Conservation (phyloP, 2,888 invertebrate genomes). For the Lithophane ornitopus region DNA sequence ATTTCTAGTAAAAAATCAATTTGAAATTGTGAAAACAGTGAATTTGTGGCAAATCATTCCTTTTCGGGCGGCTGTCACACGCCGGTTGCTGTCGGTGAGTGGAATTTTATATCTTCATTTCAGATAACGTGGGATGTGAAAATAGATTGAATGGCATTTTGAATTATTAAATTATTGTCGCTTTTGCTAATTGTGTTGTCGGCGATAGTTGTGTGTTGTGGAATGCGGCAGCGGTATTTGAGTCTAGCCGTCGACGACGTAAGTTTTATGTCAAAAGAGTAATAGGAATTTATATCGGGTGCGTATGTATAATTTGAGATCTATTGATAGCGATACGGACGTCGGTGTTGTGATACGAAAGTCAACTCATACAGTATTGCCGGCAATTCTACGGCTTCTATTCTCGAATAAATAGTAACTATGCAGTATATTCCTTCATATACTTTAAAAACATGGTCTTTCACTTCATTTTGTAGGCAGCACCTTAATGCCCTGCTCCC, state of each 20-base stretch:
- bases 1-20: conserved; percentile 64
- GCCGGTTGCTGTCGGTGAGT: conserved; percentile 69
- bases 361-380: conserved; percentile 49
- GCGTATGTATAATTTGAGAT: conserved; percentile 59
- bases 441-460: too few relatives aligned
- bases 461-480: not conserved
- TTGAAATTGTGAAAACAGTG: conserved; percentile 71
- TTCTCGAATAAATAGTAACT: conserved; percentile 4
- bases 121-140: conserved; percentile 70
- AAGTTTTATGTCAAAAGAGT: conserved; percentile 53
- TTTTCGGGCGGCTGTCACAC: conserved; percentile 22
- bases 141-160: conserved; percentile 79
- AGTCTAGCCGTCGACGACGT: conserved; percentile 44
- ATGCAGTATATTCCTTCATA: not conserved
- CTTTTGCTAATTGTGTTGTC: conserved; percentile 68
- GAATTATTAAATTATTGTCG: conserved; percentile 72
- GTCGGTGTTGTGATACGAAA: conserved; percentile 63
- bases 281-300: conserved; percentile 52
- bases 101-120: conserved; percentile 55
- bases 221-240: conserved; percentile 47
- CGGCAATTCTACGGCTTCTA: conserved; percentile 50
- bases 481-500: not conserved
- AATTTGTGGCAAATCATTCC: conserved; percentile 57
- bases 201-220: conserved; percentile 52
- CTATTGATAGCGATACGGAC: conserved; percentile 59